A percentile compares a stretch with the other conserved stretches of the same genome.
Conservation (phyloP, 2,888 invertebrate genomes). For the Thymelicus sylvestris region DNA sequence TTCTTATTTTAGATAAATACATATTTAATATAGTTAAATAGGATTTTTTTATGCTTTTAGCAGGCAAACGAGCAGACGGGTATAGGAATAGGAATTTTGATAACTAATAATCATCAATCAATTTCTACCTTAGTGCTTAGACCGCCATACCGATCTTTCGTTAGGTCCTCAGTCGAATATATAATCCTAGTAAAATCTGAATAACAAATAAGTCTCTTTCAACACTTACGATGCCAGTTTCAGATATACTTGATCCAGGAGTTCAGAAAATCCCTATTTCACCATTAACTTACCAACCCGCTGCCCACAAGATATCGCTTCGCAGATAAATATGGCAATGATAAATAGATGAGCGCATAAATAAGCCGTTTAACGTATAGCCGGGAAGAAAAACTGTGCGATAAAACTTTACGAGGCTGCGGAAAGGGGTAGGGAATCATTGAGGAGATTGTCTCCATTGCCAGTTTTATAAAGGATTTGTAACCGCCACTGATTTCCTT, state of each 20-base stretch:
- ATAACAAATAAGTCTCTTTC: not conserved
- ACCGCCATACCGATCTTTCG: too few species aligned
- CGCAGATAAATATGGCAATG: conserved; percentile 22
- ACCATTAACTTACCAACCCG: conserved; percentile 12
- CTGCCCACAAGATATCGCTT: conserved; percentile 24
- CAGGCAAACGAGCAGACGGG: too few species aligned
- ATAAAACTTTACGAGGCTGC: conserved; percentile 70
- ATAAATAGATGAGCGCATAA: conserved; percentile 35
- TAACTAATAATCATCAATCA: too few species aligned
- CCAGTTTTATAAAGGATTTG: not conserved
- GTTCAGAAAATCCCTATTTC: conserved; percentile 5
- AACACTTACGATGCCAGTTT: not conserved
- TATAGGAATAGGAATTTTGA: too few species aligned
- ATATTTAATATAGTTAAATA: too few species aligned
- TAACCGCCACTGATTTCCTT: too few species aligned
- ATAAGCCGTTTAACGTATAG: conserved; percentile 45
- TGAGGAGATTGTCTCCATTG: conserved; percentile 57
- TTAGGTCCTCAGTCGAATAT: too few species aligned
- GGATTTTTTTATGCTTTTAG: too few species aligned
- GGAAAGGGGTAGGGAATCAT: conserved; percentile 56
- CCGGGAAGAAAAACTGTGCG: conserved; percentile 47
- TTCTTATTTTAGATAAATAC: too few species aligned
- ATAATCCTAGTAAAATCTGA: not conserved
- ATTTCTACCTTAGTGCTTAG: too few species aligned
- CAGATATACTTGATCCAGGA: conserved; percentile 1